Evolutionary conservation across 2,797 vertebrate genomes (phyloP).

Genomic region (Ataeniobius toweri): DNA sequence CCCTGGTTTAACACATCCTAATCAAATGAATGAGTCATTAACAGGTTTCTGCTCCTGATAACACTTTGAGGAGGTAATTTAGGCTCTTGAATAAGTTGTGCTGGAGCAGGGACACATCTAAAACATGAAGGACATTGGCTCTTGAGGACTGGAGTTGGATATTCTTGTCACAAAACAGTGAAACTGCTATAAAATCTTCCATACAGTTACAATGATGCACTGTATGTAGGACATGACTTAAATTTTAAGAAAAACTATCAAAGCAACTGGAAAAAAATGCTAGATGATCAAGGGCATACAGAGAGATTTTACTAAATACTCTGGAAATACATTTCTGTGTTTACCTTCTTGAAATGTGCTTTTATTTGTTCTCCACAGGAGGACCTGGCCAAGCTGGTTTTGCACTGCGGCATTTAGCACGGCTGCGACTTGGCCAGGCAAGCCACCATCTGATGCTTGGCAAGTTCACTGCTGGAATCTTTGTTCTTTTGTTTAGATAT

Average conservation of each 20-base stretch:
- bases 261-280: not conserved
- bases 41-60: not conserved
- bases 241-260: not conserved
- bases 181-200: not conserved
- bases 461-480: conserved; percentile 1
- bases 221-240: too few species aligned
- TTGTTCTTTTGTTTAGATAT: conserved; percentile 9
- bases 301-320: not conserved
- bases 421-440: conserved; percentile 5
- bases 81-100: not conserved
- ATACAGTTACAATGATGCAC: not conserved
- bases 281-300: not conserved
- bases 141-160: too few species aligned
- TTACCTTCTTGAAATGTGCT: not conserved
- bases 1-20: not conserved
- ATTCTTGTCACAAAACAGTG: too few species aligned
- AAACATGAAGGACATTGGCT: too few species aligned
- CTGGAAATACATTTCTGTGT: not conserved
- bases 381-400: not conserved
- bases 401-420: not conserved
- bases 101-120: not conserved
- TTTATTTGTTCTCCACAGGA: conserved; percentile 7
- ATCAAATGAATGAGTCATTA: not conserved
- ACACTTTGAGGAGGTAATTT: not conserved
- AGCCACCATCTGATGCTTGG: conserved; percentile 16